Evolutionary conservation across 2,888 invertebrate species (phyloP), one percentile per base, ranked within the genome.

Genomic region (Zonitis immaculata): DNA sequence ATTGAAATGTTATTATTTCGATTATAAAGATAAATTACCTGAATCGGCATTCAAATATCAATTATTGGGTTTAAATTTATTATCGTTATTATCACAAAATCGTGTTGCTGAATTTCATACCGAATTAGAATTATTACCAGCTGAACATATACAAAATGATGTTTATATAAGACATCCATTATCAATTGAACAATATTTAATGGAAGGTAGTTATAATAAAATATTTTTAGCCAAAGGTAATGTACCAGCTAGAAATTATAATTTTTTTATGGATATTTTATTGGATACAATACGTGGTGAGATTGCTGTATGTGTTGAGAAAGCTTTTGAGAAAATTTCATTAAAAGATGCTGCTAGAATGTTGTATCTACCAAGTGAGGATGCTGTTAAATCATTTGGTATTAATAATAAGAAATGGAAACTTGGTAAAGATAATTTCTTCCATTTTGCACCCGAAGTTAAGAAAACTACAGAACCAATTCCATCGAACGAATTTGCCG

Each of bases 191-290:
- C 99, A 99, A 74, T 97, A 95, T 75, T 82, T 99, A 49, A 99
- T 99, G 97, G 99, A 99, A 75, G 99, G 99, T 44, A 94, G 95
- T 63, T 99, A 99, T 73, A 98, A 99, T 74, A 99, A 99, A 78
- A 91, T 95, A 51, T 95, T 95, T 72, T 80, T 93, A 64, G 93
- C 93, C 1, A 91, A 93, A 81, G 94, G 90, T 20, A 95, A 95
- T 76, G 96, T 98, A 5, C 98, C 99, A 54, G 94, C 97, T 0
- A 91, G 91, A 58, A 91, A 89, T 58, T 99, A 98, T 77, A 94
- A 91, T 58, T 88, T 95, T 66, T 99, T 99, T 76, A 97, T 99
- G 83, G 95, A 98, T 66, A 94, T 95, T 54, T 80, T 99, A 12
- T 76, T 98, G 46, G 91, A 96, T 66, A 98, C 99, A 0, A 95